A percentile compares a stretch with the other conserved stretches of the same genome.
Conservation (phyloP, 1,140 invertebrate species). For the Coboldia fuscipes region DNA sequence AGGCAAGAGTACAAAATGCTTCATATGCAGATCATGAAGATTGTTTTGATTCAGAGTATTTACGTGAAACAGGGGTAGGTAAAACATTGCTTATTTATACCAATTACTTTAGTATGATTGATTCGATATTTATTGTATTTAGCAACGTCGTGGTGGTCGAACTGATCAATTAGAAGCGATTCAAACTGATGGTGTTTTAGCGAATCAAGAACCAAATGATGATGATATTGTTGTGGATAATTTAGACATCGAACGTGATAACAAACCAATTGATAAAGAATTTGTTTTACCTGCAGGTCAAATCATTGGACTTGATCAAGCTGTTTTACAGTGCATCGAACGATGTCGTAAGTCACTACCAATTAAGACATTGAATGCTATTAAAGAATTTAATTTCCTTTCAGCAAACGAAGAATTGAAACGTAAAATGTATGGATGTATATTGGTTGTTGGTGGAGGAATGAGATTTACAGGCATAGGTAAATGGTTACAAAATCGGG, state of each 20-base stretch:
- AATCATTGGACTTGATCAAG: conserved; percentile 71
- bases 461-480: conserved; percentile 72
- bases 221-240: conserved; percentile 64
- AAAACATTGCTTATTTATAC: background rate
- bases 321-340: conserved; percentile 79
- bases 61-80: conserved; percentile 53
- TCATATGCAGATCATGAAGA: conserved; percentile 73
- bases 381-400: conserved; percentile 5
- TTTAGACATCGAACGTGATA: conserved; percentile 34
- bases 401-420: conserved; percentile 66
- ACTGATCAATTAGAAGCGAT: conserved; percentile 36
- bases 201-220: conserved; percentile 27
- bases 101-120: background rate
- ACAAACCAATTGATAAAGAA: conserved; percentile 26
- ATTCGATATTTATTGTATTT: conserved; percentile 4
- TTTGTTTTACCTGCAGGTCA: conserved; percentile 49
- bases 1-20: conserved; percentile 42
- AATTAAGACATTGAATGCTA: conserved; percentile 1
- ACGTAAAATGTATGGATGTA: conserved; percentile 83
- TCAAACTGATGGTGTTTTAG: conserved; percentile 21
- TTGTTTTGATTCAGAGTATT: conserved; percentile 80
- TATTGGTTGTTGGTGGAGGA: conserved; percentile 77
- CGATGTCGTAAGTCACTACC: conserved; percentile 45
- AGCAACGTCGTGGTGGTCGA: too few species aligned
- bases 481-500: conserved; percentile 71